A percentile compares a stretch with the other conserved stretches of the same genome.
Evolutionary conservation across 2,888 invertebrate genomes (phyloP).

Genomic region (Drosophila birchii): DNA sequence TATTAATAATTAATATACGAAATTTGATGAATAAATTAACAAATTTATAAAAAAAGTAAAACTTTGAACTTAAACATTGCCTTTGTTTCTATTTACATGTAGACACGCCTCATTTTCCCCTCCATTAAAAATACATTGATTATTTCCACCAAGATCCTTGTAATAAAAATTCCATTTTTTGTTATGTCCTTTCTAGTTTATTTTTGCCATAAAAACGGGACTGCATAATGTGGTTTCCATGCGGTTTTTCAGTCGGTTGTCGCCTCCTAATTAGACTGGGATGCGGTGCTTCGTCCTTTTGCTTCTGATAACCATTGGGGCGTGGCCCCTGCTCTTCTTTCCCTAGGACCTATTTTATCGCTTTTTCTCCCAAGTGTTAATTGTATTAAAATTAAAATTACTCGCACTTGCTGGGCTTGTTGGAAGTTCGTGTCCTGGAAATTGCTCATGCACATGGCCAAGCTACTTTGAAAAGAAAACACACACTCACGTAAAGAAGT

Average conservation of each 20-base stretch:
- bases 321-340: constrained; percentile 14
- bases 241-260: constrained; percentile 44
- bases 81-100: not conserved
- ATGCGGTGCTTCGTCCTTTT: constrained; percentile 11
- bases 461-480: constrained; percentile 3
- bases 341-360: constrained; percentile 5
- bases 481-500: constrained; percentile 5
- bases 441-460: constrained; percentile 33
- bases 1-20: too few relatives aligned
- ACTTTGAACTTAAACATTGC: not conserved
- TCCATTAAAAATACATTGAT: constrained; percentile 3
- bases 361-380: constrained; percentile 22
- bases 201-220: constrained; percentile 37
- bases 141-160: not conserved
- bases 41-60: not conserved
- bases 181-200: constrained; percentile 28
- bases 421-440: constrained; percentile 22
- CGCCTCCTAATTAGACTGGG: constrained; percentile 35
- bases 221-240: constrained; percentile 66
- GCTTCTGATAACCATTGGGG: constrained; percentile 37
- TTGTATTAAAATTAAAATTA: constrained; percentile 65
- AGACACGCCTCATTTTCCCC: not conserved
- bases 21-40: not conserved
- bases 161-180: constrained; percentile 1
- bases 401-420: constrained; percentile 7